phyloP scores from a whole-genome alignment of 2,888 invertebrate species.

The Epirrita christyi region DNA sequence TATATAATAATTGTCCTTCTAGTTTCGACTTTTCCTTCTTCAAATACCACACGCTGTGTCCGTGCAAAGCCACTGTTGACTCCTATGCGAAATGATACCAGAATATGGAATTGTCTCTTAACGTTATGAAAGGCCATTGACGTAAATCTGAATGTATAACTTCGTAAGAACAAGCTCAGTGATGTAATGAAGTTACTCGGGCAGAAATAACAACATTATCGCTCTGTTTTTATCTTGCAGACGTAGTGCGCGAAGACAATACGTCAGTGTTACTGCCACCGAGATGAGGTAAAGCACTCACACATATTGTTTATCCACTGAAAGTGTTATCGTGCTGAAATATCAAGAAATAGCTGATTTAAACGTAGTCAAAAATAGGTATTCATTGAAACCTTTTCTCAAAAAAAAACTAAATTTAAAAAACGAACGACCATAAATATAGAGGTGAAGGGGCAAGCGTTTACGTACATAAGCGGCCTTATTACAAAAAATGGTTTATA shows the following conservation, averaged over 20 bases:
- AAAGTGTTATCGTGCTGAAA: slow-evolving; percentile 2
- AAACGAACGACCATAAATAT: too few species aligned
- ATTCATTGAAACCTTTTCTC: too few species aligned
- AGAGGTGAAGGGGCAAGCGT: too few species aligned
- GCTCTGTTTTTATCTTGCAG: slow-evolving; percentile 22
- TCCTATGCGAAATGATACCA: slow-evolving; percentile 41
- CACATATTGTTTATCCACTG: slow-evolving; percentile 22
- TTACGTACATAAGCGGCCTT: too few species aligned
- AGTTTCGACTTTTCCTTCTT: slow-evolving; percentile 2
- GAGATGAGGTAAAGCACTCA: slow-evolving; percentile 21
- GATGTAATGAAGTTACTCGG: slow-evolving; percentile 9
- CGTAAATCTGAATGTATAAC: slow-evolving; percentile 33
- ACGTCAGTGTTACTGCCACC: slow-evolving; percentile 22
- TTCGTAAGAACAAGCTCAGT: slow-evolving; percentile 15
- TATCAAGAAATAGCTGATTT: neutral
- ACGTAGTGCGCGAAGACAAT: slow-evolving; percentile 18
- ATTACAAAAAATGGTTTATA: too few species aligned
- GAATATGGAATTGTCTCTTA: slow-evolving; percentile 44
- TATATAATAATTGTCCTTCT: too few species aligned
- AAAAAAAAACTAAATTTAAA: too few species aligned
- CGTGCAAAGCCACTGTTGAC: slow-evolving; percentile 32
- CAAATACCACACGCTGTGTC: slow-evolving; percentile 14
- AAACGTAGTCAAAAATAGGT: too few species aligned
- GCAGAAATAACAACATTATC: slow-evolving; percentile 16
- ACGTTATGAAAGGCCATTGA: slow-evolving; percentile 25